These are phyloP conservation scores for Menura novaehollandiae DNA, from an alignment of 2,113 vertebrate genomes.

Conservation along the genomic window DNA sequence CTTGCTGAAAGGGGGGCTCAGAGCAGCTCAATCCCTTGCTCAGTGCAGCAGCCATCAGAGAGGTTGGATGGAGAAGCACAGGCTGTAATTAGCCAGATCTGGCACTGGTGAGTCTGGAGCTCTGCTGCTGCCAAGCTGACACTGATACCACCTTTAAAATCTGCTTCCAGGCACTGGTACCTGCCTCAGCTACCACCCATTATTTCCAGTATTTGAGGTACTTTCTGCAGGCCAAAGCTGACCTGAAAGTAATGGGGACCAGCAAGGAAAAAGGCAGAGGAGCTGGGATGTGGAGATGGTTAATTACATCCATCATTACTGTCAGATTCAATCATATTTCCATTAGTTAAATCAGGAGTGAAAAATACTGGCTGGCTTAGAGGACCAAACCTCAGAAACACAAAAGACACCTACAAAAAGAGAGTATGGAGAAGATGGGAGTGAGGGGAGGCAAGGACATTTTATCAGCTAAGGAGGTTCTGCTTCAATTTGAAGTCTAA, in stretches of 20 bases:
- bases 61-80: not conserved
- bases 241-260: not conserved
- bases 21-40: not conserved
- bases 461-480: not conserved
- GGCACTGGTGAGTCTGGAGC: not conserved
- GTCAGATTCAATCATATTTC: not conserved
- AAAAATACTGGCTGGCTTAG: not conserved
- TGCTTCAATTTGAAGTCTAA: not conserved
- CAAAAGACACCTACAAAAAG: not conserved
- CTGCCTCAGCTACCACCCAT: not conserved
- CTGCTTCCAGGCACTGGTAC: not conserved
- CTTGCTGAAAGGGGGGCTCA: not conserved
- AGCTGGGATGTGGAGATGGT: not conserved
- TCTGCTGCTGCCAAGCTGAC: not conserved
- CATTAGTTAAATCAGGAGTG: not conserved
- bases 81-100: not conserved
- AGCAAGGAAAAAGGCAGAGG: not conserved
- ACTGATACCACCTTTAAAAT: not conserved
- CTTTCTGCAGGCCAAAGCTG: not conserved
- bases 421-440: rapidly evolving
- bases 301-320: not conserved
- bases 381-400: not conserved
- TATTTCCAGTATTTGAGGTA: not conserved
- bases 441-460: not conserved
- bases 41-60: rapidly evolving